These are phyloP conservation scores for Rhodinocichla rosea DNA, from an alignment of 2,113 vertebrate species.

Conservation along the genomic window DNA sequence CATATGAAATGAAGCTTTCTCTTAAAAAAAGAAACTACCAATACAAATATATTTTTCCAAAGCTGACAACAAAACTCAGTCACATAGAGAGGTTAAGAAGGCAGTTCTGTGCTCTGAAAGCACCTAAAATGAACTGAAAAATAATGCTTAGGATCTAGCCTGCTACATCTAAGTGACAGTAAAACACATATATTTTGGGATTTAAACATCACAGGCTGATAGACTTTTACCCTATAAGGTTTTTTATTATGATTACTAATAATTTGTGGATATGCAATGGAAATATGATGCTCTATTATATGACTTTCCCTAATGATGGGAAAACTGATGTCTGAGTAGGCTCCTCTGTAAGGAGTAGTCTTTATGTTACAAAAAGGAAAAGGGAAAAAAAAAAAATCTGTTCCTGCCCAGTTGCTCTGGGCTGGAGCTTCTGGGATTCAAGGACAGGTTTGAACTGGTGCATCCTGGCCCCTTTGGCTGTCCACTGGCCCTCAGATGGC, in stretches of 20 bases:
- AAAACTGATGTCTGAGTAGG: neutral
- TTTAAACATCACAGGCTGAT: neutral
- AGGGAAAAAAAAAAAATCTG: neutral
- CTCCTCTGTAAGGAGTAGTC: neutral
- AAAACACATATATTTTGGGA: neutral
- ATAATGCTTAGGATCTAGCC: neutral
- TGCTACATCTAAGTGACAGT: rapidly evolving
- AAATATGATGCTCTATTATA: neutral
- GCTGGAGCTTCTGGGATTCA: neutral
- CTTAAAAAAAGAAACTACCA: neutral
- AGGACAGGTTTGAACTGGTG: neutral
- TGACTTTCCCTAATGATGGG: neutral
- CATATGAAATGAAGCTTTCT: neutral
- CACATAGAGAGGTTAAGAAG: neutral
- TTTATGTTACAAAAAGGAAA: neutral
- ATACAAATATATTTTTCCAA: neutral
- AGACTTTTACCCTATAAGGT: neutral
- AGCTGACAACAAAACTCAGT: neutral
- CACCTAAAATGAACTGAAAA: neutral
- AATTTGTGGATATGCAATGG: neutral
- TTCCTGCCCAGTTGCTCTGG: neutral
- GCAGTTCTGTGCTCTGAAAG: neutral
- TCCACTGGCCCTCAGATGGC: no score
- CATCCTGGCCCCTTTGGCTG: neutral
- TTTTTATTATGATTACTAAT: neutral